These are phyloP conservation scores for Barbus barbus DNA, from an alignment of 2,113 vertebrate genomes.

Conservation along the genomic window DNA sequence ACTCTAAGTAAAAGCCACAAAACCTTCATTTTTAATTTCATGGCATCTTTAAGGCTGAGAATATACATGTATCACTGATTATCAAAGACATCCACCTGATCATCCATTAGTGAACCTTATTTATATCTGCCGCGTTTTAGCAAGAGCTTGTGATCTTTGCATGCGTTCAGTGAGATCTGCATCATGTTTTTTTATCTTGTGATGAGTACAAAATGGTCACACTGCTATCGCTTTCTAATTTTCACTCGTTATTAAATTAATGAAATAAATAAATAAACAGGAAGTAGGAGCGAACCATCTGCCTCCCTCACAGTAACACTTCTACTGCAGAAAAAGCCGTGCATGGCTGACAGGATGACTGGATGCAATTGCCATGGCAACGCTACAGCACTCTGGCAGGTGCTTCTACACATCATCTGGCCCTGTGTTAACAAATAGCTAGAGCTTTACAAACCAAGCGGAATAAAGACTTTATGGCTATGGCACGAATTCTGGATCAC, in stretches of 20 bases:
- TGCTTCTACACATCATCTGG: conserved; percentile 74
- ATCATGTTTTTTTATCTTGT: conserved; percentile 16
- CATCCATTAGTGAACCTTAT: not conserved
- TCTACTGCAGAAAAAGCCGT: conserved; percentile 80
- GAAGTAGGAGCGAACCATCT: conserved; percentile 66
- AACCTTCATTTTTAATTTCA: too few species aligned
- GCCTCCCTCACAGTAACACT: conserved; percentile 72
- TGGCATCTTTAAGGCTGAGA: not conserved
- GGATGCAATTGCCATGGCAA: conserved; percentile 82
- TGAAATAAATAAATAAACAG: conserved; percentile 39
- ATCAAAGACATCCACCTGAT: not conserved
- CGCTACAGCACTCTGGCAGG: conserved; percentile 77
- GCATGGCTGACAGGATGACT: conserved; percentile 73
- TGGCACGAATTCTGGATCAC: not conserved
- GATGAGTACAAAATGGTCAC: not conserved
- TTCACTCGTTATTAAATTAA: conserved; percentile 25
- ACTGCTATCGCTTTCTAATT: not conserved
- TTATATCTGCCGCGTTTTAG: not conserved
- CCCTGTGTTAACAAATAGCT: conserved; percentile 64
- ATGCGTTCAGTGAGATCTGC: not conserved
- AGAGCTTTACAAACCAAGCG: conserved; percentile 23
- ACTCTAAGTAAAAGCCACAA: too few species aligned
- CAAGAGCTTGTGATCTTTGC: not conserved
- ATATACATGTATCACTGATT: not conserved
- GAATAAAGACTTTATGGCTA: not conserved